Evolutionary conservation across 2,888 invertebrate species (phyloP).

Genomic region (Polymixis flavicincta): DNA sequence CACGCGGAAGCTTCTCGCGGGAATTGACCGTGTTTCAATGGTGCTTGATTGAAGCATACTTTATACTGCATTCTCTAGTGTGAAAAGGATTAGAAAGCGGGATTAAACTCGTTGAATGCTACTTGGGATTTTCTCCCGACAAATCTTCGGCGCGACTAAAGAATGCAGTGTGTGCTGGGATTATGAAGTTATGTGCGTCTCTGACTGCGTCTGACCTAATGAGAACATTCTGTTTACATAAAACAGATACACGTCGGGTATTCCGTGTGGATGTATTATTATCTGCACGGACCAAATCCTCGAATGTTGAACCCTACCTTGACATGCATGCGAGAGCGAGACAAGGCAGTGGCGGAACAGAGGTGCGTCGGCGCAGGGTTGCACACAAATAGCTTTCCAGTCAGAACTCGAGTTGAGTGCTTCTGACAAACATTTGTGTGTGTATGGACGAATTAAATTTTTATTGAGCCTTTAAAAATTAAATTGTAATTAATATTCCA

Average conservation of each 20-base stretch:
- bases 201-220: slow-evolving; percentile 80
- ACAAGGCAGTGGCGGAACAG: slow-evolving; percentile 83
- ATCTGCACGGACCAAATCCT: slow-evolving; percentile 85
- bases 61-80: slow-evolving; percentile 71
- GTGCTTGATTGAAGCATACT: slow-evolving; percentile 79
- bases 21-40: slow-evolving; percentile 88
- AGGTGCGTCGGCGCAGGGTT: slow-evolving; percentile 85
- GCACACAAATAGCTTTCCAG: slow-evolving; percentile 88
- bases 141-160: slow-evolving; percentile 54
- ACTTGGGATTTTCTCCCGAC: slow-evolving; percentile 71
- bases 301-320: slow-evolving; percentile 91
- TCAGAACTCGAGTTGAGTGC: slow-evolving; percentile 81
- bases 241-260: slow-evolving; percentile 82
- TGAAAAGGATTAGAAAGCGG: slow-evolving; percentile 83
- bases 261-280: slow-evolving; percentile 83
- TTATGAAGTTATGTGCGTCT: slow-evolving; percentile 67
- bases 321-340: slow-evolving; percentile 88
- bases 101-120: slow-evolving; percentile 69
- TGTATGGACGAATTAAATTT: slow-evolving; percentile 66
- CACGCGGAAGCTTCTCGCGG: slow-evolving; percentile 85
- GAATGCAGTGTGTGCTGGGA: slow-evolving; percentile 50
- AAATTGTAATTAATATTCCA: slow-evolving; percentile 13
- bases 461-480: slow-evolving; percentile 47
- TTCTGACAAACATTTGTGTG: slow-evolving; percentile 82
- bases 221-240: slow-evolving; percentile 82